A percentile compares a stretch with the other conserved stretches of the same genome.
These are phyloP conservation scores for Oryzias woworae DNA, from an alignment of 2,113 vertebrate species.

Conservation along the genomic window DNA sequence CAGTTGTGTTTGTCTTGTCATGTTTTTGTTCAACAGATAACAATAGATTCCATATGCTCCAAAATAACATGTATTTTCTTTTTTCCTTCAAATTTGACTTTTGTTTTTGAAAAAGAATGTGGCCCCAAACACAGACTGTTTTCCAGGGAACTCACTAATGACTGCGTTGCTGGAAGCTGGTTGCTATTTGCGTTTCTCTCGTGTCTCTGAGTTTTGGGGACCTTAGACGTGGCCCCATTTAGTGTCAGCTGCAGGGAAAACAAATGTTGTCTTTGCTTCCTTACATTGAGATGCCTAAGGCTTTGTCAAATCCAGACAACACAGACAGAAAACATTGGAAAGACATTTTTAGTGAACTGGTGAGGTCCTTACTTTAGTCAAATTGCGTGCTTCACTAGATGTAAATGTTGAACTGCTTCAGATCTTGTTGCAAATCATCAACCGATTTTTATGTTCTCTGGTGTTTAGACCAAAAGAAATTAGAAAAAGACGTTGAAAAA, in stretches of 20 bases:
- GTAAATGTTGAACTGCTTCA: constrained; percentile 11
- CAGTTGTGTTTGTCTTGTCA: no score
- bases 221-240: constrained; percentile 48
- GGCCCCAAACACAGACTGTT: constrained; percentile 17
- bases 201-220: constrained; percentile 37
- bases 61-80: neutral
- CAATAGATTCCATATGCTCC: no score
- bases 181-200: constrained; percentile 22
- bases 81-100: neutral
- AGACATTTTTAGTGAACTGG: neutral
- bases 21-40: no score
- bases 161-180: constrained; percentile 18
- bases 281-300: constrained; percentile 25
- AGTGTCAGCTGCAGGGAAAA: constrained; percentile 42
- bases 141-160: constrained; percentile 33
- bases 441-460: constrained; percentile 10
- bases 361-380: constrained; percentile 4
- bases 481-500: no score
- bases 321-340: neutral
- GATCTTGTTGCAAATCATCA: constrained; percentile 7
- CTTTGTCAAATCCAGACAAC: constrained; percentile 2
- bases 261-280: constrained; percentile 33
- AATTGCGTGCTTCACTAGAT: constrained; percentile 24
- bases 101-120: constrained; percentile 7
- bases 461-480: neutral